These are phyloP conservation scores for Leptopterna dolabrata DNA, from an alignment of 2,888 invertebrate species.

Conservation along the genomic window DNA sequence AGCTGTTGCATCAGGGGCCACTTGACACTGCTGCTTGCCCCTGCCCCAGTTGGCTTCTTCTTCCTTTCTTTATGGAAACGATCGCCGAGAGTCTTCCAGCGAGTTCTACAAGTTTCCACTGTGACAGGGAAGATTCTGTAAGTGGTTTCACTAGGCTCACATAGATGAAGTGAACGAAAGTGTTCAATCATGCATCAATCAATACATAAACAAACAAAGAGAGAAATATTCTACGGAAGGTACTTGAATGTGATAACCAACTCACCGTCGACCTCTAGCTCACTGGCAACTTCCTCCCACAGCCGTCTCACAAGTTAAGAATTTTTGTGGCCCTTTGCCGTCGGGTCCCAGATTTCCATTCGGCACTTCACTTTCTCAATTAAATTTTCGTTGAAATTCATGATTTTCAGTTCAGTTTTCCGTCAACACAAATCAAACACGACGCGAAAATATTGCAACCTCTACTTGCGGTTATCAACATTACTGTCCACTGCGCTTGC, in stretches of 20 bases:
- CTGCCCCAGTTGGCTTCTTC: not conserved
- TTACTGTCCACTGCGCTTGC: not conserved
- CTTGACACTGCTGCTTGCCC: not conserved
- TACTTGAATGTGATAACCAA: not conserved
- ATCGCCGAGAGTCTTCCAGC: not conserved
- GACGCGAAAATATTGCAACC: slow-evolving; percentile 9
- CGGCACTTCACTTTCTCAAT: not conserved
- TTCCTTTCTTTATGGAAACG: not conserved
- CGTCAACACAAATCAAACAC: not conserved
- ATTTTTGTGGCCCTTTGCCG: not conserved
- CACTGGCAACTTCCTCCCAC: slow-evolving; percentile 1
- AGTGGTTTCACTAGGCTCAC: not conserved
- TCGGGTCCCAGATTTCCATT: not conserved
- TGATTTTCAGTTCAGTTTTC: too few relatives aligned
- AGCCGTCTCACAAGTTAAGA: not conserved
- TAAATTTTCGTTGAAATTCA: not conserved
- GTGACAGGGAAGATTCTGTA: not conserved
- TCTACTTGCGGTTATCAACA: not conserved
- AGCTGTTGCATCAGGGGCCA: not conserved
- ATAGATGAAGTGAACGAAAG: not conserved
- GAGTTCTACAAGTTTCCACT: slow-evolving; percentile 13
- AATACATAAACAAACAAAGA: not conserved
- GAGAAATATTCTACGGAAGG: not conserved
- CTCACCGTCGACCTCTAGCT: not conserved
- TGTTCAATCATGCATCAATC: not conserved